Conservation (phyloP, 35 echinoderm and acorn worm genomes). For the Chiridota heheva region DNA sequence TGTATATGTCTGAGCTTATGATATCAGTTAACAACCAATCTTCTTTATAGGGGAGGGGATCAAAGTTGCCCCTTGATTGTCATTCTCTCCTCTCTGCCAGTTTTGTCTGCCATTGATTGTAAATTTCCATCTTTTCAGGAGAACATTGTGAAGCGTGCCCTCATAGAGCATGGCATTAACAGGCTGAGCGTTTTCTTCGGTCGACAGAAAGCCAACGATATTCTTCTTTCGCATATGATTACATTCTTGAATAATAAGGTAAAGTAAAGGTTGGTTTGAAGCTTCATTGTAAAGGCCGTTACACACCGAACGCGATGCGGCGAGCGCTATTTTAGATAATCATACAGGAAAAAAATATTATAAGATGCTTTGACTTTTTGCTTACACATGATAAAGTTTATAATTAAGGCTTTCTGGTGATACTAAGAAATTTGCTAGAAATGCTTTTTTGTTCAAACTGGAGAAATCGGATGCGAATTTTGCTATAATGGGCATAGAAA, state of each 20-base stretch:
- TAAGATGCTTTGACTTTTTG: too few species aligned
- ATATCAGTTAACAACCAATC: not conserved
- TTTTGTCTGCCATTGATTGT: not conserved
- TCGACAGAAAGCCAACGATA: constrained; percentile 93
- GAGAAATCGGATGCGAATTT: too few species aligned
- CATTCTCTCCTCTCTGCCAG: not conserved
- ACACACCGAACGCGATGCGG: too few species aligned
- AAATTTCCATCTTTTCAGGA: constrained; percentile 78
- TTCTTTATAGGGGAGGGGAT: not conserved
- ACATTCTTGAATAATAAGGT: constrained; percentile 98
- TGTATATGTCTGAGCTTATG: too few species aligned
- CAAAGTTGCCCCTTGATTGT: not conserved
- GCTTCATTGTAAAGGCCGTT: not conserved
- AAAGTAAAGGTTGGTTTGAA: not conserved
- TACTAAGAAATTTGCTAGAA: too few species aligned
- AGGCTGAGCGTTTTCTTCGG: constrained; percentile 94
- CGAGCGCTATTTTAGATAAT: too few species aligned
- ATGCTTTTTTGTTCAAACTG: too few species aligned
- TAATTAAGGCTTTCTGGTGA: too few species aligned
- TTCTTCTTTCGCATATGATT: constrained; percentile 95
- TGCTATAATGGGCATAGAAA: not conserved
- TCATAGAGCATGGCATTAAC: constrained; percentile 95
- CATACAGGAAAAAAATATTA: too few species aligned
- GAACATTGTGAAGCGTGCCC: constrained; percentile 96
- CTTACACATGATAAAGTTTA: too few species aligned